Evolutionary conservation across 1,140 invertebrate genomes (phyloP), one percentile per base, ranked within the genome.

Genomic region (Atopsyche davidsoni): DNA sequence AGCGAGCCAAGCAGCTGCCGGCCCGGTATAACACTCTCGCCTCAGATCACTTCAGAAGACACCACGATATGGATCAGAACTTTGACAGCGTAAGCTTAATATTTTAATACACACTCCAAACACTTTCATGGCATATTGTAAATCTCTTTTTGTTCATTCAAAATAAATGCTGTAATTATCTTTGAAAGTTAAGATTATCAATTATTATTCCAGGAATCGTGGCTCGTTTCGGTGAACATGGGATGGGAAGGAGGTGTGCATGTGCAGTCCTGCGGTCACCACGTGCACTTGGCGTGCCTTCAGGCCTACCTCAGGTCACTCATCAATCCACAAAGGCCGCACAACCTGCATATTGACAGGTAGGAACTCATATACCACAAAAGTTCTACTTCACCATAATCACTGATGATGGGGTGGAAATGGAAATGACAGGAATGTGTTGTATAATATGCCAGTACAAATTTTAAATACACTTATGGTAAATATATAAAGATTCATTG

Each of bases 191-290:
- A n/a, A n/a, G n/a, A n/a, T n/a, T n/a, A 49, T 53, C 9, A 13
- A n/a, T 46, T 47, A 2, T 48, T 39, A 59, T 58, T 59, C 2
- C 64, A 85, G 70, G 70, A 80, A 53, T 90, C 89, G 0, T 93
- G 88, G 85, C 77, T 89, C 62, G 65, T 91, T 35, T 86, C 89
- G 1, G 78, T 94, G 17, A 92, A 89, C 67, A 81, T 88, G 57
- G 90, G 91, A 2, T 95, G 89, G 85, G 89, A 93, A 67, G 90
- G 89, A 48, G 93, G 93, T 22, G 88, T 96, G 14, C 85, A 92
- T 65, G 89, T 94, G n/a, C 89, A 94, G 72, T 93, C 92, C 1
- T 97, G 94, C 74, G 94, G 93, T 9, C 94, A 98, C 71, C 91
- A 96, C 68, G 73, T 98, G 23, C 94, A 98, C 72, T 75, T 96